Evolutionary conservation across 2,888 invertebrate species (phyloP).

Genomic region (Gryllus longicercus): DNA sequence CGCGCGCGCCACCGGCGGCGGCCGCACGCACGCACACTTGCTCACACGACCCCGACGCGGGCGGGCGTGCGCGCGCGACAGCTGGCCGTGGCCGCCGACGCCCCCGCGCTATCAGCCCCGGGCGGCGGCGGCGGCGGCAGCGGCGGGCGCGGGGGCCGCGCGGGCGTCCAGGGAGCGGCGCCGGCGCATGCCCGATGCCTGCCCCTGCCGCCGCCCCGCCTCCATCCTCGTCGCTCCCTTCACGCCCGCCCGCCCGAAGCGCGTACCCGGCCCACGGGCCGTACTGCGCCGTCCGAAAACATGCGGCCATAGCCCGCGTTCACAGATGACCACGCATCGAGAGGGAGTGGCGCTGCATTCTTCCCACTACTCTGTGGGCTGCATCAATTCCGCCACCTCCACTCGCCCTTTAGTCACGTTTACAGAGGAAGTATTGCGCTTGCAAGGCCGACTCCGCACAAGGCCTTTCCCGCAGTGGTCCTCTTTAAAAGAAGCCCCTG

Average conservation of each 20-base stretch:
- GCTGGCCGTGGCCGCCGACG: neutral
- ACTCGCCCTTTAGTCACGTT: too few relatives aligned
- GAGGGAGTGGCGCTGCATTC: too few relatives aligned
- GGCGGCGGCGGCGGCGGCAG: neutral
- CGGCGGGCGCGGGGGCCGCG: constrained; percentile 3
- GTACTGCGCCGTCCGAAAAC: neutral
- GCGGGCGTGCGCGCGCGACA: constrained; percentile 20
- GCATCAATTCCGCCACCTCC: too few relatives aligned
- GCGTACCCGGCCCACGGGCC: neutral
- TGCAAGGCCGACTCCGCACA: too few relatives aligned
- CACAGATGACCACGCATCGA: too few relatives aligned
- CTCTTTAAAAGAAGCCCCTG: too few relatives aligned
- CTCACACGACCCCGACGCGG: constrained; percentile 37
- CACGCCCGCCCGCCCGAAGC: neutral
- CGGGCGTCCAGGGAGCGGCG: neutral
- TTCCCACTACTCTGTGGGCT: too few relatives aligned
- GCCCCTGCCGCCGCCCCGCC: neutral
- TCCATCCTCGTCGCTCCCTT: neutral
- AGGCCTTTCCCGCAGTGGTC: too few relatives aligned
- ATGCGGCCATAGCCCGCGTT: too few relatives aligned
- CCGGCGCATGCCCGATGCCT: constrained; percentile 2
- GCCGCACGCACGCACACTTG: constrained; percentile 41
- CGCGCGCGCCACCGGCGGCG: constrained; percentile 44
- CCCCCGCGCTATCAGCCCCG: constrained; percentile 17
- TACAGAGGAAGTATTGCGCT: too few relatives aligned